These are phyloP conservation scores for Channallabes apus DNA, from an alignment of 2,797 vertebrate genomes.

Conservation along the genomic window DNA sequence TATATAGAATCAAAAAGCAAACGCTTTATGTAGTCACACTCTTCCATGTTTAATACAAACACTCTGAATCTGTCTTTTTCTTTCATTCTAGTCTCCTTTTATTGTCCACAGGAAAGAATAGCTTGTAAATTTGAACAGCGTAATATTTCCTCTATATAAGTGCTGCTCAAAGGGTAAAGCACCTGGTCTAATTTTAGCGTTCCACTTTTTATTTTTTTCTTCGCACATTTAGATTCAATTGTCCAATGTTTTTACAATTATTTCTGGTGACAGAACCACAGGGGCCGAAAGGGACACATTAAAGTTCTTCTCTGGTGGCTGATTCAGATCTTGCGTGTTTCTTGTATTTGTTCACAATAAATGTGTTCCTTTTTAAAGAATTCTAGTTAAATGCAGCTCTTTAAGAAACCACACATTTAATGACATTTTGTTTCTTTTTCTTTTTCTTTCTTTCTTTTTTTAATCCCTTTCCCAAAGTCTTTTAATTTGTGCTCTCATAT, in stretches of 20 bases:
- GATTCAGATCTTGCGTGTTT: slow-evolving; percentile 67
- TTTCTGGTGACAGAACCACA: slow-evolving; percentile 60
- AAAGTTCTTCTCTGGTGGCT: slow-evolving; percentile 61
- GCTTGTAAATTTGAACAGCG: slow-evolving; percentile 4
- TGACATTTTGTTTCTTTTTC: slow-evolving; percentile 70
- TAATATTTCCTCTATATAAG: slow-evolving; percentile 37
- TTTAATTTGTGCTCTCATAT: slow-evolving; percentile 74
- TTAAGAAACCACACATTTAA: slow-evolving; percentile 70
- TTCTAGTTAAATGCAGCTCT: slow-evolving; percentile 70
- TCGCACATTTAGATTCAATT: slow-evolving; percentile 1
- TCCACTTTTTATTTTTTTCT: not conserved
- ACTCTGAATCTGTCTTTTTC: slow-evolving; percentile 56
- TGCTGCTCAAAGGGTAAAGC: not conserved
- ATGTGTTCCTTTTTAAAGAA: slow-evolving; percentile 63
- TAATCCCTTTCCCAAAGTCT: slow-evolving; percentile 55
- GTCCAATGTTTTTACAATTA: slow-evolving; percentile 44
- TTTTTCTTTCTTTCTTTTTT: slow-evolving; percentile 58
- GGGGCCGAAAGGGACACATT: slow-evolving; percentile 52
- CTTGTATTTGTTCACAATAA: slow-evolving; percentile 64
- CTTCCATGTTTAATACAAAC: slow-evolving; percentile 43
- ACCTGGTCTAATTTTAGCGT: not conserved
- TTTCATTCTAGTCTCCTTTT: slow-evolving; percentile 9
- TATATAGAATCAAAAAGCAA: too few relatives aligned
- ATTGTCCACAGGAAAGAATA: slow-evolving; percentile 62
- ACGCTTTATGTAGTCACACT: slow-evolving; percentile 7